Evolutionary conservation across 2,113 vertebrate species (phyloP), one percentile per base, ranked within the genome.

Genomic region (Planiliza haematocheilus): DNA sequence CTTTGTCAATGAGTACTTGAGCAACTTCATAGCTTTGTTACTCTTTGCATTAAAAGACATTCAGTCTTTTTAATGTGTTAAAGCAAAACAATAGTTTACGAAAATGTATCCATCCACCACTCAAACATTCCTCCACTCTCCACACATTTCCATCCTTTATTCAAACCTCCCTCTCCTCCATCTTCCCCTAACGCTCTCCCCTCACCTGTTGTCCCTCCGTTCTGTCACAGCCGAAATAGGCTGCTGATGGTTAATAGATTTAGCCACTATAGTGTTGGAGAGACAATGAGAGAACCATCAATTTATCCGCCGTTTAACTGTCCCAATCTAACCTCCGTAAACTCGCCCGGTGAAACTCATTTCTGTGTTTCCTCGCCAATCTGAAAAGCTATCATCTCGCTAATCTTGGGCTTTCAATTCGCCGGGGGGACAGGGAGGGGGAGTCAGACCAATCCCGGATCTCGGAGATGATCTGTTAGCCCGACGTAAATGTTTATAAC

Each of bases 401-500:
- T 98, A 97, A 97, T 97, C 96, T 97, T 91, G 93, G 96, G 93
- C 95, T 96, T 97, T 98, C 97, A 97, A 96, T 97, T 96, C 95
- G 95, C 96, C 94, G 1, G 83, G 83, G 96, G 95, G 96, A 95
- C 91, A 93, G 94, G 91, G 68, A 93, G 94, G 91, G 68, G 95
- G 95, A 95, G 95, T 95, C 95, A 92, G 95, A 95, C 96, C 95
- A 96, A 96, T 97, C 95, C 94, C 85, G 92, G 95, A 95, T 95
- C 95, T 95, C 90, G 95, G 96, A 97, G 96, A 97, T 97, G 97
- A 96, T 97, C 96, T 97, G 96, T 97, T 97, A 97, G 96, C 94
- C 95, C 86, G 94, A 94, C 95, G 96, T 98, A 97, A 98, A 97
- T 97, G 97, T 98, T 98, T 98, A 97, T 96, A 97, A 97, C 96